phyloP scores from a whole-genome alignment of 2,888 invertebrate genomes.

The Orthosia incerta region DNA sequence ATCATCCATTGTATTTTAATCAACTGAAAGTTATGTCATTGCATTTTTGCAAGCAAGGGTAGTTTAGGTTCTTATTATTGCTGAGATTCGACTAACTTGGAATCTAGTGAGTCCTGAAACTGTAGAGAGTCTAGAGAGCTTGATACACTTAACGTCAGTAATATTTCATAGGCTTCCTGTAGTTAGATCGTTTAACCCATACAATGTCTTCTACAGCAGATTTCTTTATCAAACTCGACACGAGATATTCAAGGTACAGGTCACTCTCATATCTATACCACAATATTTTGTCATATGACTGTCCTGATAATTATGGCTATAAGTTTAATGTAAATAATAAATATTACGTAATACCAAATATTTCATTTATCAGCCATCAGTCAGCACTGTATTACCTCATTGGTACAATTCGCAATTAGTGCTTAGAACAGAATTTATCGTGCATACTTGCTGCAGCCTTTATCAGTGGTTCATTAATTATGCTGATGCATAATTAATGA shows the following conservation, averaged over 20 bases:
- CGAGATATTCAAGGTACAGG: slow-evolving; percentile 41
- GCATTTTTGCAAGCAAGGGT: slow-evolving; percentile 27
- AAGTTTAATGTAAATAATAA: slow-evolving; percentile 11
- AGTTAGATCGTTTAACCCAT: slow-evolving; percentile 6
- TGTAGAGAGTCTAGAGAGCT: slow-evolving; percentile 14
- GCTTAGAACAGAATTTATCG: slow-evolving; percentile 35
- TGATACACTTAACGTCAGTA: slow-evolving; percentile 5
- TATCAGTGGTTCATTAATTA: too few relatives aligned
- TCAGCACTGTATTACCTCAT: background rate
- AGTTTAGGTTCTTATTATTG: slow-evolving; percentile 27
- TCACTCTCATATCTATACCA: slow-evolving; percentile 39
- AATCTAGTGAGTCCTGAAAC: slow-evolving; percentile 12
- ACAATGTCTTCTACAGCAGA: slow-evolving; percentile 21
- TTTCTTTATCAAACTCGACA: slow-evolving; percentile 34
- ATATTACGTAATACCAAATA: slow-evolving; percentile 18
- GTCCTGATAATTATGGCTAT: slow-evolving; percentile 19
- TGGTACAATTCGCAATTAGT: slow-evolving; percentile 19
- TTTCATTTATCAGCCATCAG: background rate
- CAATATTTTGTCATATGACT: slow-evolving; percentile 25
- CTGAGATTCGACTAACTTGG: slow-evolving; percentile 9
- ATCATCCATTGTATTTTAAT: slow-evolving; percentile 30
- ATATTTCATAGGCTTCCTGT: background rate
- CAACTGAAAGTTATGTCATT: slow-evolving; percentile 3
- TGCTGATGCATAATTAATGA: too few relatives aligned
- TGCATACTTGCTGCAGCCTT: too few relatives aligned